Evolutionary conservation across 1,140 invertebrate species (phyloP).

Genomic region (Megathymus violae): DNA sequence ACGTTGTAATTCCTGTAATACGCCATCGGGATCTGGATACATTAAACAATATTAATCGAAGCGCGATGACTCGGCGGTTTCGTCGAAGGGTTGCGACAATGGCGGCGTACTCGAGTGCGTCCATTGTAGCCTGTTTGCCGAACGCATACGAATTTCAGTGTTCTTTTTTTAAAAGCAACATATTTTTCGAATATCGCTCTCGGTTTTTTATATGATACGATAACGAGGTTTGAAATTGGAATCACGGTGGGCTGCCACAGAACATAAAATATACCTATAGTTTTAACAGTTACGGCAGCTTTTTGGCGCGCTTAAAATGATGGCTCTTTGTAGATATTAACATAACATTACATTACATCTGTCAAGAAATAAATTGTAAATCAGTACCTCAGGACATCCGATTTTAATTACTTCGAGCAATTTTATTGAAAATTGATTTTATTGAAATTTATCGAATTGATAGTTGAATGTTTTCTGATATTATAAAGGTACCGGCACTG

Average conservation of each 20-base stretch:
- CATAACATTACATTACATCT: no score
- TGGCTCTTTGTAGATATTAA: no score
- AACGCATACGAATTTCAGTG: constrained; percentile 42
- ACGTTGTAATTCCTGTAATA: constrained; percentile 73
- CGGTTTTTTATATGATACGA: constrained; percentile 42
- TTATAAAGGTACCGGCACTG: no score
- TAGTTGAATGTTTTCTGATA: no score
- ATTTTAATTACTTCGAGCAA: no score
- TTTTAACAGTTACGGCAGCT: no score
- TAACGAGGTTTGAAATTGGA: constrained; percentile 78
- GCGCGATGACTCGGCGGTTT: constrained; percentile 67
- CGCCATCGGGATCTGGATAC: constrained; percentile 65
- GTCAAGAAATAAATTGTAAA: constrained; percentile 48
- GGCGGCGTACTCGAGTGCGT: constrained; percentile 35
- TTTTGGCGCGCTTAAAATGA: no score
- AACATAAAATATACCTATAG: constrained; percentile 55
- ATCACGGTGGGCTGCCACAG: constrained; percentile 60
- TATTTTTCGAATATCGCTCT: constrained; percentile 42
- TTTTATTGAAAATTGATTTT: no score
- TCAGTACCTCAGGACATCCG: no score
- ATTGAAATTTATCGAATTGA: no score
- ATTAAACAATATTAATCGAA: constrained; percentile 81
- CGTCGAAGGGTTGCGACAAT: constrained; percentile 58
- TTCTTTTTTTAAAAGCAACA: constrained; percentile 34
- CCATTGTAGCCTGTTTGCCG: constrained; percentile 38